Base-by-base conservation (phyloP, 30 jellyfish, hydroid and myxozoan genomes). In the Pelagia noctiluca region DNA sequence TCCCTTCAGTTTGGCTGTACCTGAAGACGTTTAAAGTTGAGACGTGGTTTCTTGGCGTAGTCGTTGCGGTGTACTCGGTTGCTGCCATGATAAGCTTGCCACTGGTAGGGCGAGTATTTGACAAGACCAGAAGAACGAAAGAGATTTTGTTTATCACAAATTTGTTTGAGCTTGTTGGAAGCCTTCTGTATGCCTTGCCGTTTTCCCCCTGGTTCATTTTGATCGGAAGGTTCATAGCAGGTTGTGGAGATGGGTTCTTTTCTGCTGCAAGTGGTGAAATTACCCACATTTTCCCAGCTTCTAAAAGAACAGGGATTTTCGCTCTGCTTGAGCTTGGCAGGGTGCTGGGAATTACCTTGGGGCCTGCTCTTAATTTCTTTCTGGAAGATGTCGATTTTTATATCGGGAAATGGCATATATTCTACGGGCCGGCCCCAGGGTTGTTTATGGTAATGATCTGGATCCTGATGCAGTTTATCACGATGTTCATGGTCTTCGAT, bases 191-290 rank as follows among this genome's bases (percentile, higher is more conserved):
- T 48, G 96, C 99, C 19, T 50, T 94, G 71, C 99, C 96, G 2
- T 87, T 84, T 78, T 83, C 96, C 4, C 88, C 87, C 0, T 88
- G 96, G 92, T 38, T 94, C 71, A 38, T 81, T 48, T 69, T 94
- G 1, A 60, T 47, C 10, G 99, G 99, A 46, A 60, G 99, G 28
- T 82, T 88, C 46, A 48, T 94, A 1, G 97, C 99, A 7, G 99
- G 99, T 19, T 71, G 88, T 10, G 99, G 99, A 16, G 99, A 94
- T 66, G 99, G 99, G 2, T 94, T 94, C 88, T 94, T 37, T 77
- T 97, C 99, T 19, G 96, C 97, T 26, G 99, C 99, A 22, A 94
- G 69, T 72, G 89, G 97, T 29, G 99, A 94, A 71, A 82, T 94
- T 66, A 86, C 96, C 37, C 88, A 67, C 54, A 78, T 84, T 28